These are phyloP conservation scores for Chaetophractus vellerosus DNA, from an alignment of 2,797 vertebrate genomes.

Conservation along the genomic window DNA sequence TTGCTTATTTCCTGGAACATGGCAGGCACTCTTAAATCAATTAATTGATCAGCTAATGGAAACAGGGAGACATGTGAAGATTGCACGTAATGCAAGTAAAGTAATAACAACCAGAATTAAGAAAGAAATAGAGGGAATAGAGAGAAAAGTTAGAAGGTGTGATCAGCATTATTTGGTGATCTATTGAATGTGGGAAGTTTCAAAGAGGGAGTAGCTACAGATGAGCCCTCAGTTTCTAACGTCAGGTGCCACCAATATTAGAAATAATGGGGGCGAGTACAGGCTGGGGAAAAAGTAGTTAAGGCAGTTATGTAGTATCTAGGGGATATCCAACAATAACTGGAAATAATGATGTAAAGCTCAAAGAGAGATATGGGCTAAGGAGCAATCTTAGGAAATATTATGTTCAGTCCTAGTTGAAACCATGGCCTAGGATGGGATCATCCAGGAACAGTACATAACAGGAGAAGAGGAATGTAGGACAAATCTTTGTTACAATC, in stretches of 20 bases:
- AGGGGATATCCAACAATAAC: not conserved
- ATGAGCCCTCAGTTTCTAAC: not conserved
- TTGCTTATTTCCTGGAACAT: not conserved
- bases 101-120: not conserved
- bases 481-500: not conserved
- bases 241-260: not conserved
- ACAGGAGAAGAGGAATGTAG: not conserved
- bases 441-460: not conserved
- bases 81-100: slow-evolving; percentile 7
- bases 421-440: not conserved
- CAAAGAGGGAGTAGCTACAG: not conserved
- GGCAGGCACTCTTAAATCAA: not conserved
- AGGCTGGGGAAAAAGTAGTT: not conserved
- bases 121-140: not conserved
- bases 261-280: not conserved
- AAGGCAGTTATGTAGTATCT: not conserved
- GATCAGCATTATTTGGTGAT: not conserved
- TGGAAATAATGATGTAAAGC: not conserved
- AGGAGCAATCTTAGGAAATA: not conserved
- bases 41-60: not conserved
- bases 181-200: not conserved
- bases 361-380: not conserved
- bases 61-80: not conserved
- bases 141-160: not conserved
- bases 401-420: not conserved